Evolutionary conservation across 1,140 invertebrate species (phyloP), one percentile per base, ranked within the genome.

Genomic region (Caenorhabditis latens): DNA sequence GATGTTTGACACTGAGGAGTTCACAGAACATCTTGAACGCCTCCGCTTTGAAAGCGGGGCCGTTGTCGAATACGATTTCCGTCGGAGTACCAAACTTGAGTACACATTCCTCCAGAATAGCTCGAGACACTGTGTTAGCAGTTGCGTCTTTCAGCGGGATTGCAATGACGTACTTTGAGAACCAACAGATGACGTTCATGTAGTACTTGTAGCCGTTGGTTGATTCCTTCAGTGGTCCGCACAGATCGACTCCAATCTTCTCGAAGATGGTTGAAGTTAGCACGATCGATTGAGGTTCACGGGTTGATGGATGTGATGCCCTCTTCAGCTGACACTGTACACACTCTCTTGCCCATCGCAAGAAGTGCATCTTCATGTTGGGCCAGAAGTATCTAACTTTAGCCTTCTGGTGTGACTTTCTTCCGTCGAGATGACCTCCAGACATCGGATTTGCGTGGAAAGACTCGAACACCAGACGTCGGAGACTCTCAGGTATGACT

Each of bases 161-260:
- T 0, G 67, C 19, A 4, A 79, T 48, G 8, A 86, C 24, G 50
- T n/a, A 86, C 42, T 86, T 86, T 4, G 85, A 82, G 21, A 86
- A 86, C 65, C 75, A 75, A 32, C 75, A 67, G n/a, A 86, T 48
- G 8, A 86, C 48, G 48, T 75, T 55, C 42, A 85, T 5, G 7
- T 32, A 19, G 63, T 83, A 86, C n/a, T 43, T 48, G 85, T 86
- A 79, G 21, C 67, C 85, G 9, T 19, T 8, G 6, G 16, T 46
- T 13, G 63, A 83, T 4, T 13, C 32, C 19, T 24, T 75, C 42
- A 42, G 11, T 79, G 40, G 63, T 42, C 75, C 75, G 4, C 53
- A 32, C 16, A 86, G 46, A 46, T 86, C 85, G 4, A 86, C 43
- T 67, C 85, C 65, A n/a, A 86, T n/a, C 42, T 75, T 55, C 48